Evolutionary conservation across 2,888 invertebrate genomes (phyloP).

Genomic region (Yponomeuta sedellus): DNA sequence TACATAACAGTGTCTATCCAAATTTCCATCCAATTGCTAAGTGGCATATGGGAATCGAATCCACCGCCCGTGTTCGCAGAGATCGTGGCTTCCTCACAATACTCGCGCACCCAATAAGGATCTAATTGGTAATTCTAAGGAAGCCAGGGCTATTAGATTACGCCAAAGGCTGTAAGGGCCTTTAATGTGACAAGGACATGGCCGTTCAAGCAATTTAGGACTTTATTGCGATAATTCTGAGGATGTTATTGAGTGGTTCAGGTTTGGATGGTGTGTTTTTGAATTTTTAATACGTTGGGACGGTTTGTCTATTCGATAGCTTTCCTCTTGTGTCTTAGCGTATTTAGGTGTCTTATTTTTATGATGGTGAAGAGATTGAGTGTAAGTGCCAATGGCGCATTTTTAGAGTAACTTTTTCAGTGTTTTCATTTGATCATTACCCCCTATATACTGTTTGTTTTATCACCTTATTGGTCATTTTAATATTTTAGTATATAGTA

Average conservation of each 20-base stretch:
- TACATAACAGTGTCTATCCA: neutral
- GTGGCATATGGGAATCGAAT: neutral
- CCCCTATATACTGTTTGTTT: no score
- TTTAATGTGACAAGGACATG: conserved; percentile 16
- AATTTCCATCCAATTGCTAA: neutral
- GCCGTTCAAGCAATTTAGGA: conserved; percentile 5
- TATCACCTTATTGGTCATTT: no score
- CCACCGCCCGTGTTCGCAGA: conserved; percentile 4
- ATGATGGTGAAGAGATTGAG: no score
- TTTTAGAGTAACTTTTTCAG: no score
- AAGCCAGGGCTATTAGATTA: conserved; percentile 37
- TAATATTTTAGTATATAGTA: no score
- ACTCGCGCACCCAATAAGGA: conserved; percentile 45
- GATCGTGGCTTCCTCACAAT: conserved; percentile 17
- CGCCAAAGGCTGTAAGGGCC: conserved; percentile 11
- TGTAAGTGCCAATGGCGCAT: no score
- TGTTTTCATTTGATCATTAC: no score
- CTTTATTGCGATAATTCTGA: neutral
- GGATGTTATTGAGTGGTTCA: neutral
- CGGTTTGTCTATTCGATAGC: neutral
- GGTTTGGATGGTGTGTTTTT: neutral
- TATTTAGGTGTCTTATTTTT: no score
- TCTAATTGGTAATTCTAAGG: conserved; percentile 58
- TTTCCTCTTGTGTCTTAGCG: no score
- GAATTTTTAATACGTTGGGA: neutral